phyloP scores from a whole-genome alignment of 1,140 invertebrate species.

The Mercenaria mercenaria region DNA sequence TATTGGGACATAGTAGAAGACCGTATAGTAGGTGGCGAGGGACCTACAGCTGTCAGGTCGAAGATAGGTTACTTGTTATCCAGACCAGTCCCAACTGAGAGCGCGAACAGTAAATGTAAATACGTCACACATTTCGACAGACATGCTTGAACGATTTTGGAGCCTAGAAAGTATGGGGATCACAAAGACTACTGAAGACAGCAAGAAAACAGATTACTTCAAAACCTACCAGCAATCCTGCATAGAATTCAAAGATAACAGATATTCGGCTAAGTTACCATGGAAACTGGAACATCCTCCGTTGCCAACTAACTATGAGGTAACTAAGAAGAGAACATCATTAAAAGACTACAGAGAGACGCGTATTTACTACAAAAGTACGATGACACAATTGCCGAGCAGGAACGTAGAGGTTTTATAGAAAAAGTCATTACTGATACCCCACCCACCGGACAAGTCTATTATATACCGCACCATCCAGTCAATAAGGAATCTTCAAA shows the following conservation, averaged over 20 bases:
- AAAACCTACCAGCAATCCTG: neutral
- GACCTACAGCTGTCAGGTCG: neutral
- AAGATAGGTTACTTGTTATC: neutral
- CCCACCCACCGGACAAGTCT: conserved; percentile 1
- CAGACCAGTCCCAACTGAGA: neutral
- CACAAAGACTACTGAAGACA: neutral
- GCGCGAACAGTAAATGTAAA: neutral
- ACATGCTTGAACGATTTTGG: too few relatives aligned
- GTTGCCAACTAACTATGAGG: conserved; percentile 44
- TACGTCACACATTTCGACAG: neutral
- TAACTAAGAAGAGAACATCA: conserved; percentile 42
- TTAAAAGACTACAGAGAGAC: conserved; percentile 35
- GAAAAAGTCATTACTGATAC: too few relatives aligned
- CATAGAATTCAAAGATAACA: too few relatives aligned
- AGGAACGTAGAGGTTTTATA: too few relatives aligned
- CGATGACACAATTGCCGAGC: conserved; percentile 46
- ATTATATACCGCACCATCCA: conserved; percentile 13
- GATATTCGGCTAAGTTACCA: too few relatives aligned
- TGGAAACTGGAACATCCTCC: too few relatives aligned
- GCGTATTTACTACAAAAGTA: conserved; percentile 25
- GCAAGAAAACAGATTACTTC: neutral
- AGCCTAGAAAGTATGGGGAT: conserved; percentile 35
- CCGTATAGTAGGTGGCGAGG: too few relatives aligned
- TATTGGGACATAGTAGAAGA: too few relatives aligned
- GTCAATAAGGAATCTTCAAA: conserved; percentile 22